Conservation (phyloP, 2,888 invertebrate genomes). For the Invenusta paracnida region DNA sequence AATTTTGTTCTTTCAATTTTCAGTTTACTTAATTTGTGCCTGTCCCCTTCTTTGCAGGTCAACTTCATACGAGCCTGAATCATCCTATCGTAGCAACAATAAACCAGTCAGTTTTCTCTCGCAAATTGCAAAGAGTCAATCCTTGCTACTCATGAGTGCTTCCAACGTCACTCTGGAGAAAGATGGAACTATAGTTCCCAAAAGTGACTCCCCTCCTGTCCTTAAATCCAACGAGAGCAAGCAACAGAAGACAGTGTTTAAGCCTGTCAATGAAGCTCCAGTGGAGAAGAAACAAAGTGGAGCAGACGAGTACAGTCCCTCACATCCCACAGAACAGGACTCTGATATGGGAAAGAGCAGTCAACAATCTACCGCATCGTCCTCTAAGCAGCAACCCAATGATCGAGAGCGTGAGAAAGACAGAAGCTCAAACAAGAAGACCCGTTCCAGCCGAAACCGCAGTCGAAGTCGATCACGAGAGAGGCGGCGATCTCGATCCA, state of each 20-base stretch:
- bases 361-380: not conserved
- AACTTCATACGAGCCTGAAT: no score
- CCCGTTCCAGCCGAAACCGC: not conserved
- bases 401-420: not conserved
- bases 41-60: no score
- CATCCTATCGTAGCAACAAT: no score
- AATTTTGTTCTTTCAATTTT: no score
- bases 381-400: not conserved
- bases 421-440: not conserved
- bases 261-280: not conserved
- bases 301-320: slow-evolving; percentile 41
- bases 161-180: not conserved
- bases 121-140: no score
- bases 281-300: not conserved
- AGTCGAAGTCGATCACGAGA: not conserved
- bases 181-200: not conserved
- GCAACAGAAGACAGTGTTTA: not conserved
- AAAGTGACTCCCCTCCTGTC: not conserved
- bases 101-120: no score
- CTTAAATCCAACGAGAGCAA: not conserved
- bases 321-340: slow-evolving; percentile 43
- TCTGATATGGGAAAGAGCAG: not conserved
- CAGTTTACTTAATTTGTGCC: no score
- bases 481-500: not conserved
- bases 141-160: no score